Percentiles rank a stretch among this genome's conserved stretches.
Evolutionary conservation across 2,113 vertebrate genomes (phyloP).

Genomic region (Rhineura floridana): DNA sequence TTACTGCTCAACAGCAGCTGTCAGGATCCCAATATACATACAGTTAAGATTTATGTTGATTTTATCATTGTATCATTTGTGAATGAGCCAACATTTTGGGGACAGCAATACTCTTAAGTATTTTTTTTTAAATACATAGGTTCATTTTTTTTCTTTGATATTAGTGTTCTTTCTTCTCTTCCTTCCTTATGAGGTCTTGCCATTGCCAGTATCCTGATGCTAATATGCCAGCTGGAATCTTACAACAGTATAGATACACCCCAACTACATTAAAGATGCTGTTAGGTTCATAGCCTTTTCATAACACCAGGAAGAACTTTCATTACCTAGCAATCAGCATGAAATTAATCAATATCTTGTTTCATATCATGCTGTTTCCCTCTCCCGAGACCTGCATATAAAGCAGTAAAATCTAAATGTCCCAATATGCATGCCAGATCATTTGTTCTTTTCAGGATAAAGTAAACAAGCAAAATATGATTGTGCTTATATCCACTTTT

Average conservation of each 20-base stretch:
- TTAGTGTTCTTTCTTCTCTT: not conserved
- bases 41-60: not conserved
- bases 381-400: not conserved
- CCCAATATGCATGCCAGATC: not conserved
- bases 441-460: not conserved
- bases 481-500: not conserved
- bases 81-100: not conserved
- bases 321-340: constrained; percentile 22
- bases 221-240: constrained; percentile 21
- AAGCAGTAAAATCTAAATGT: not conserved
- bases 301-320: constrained; percentile 27
- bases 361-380: not conserved
- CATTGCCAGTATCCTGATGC: not conserved
- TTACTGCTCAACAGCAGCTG: not conserved
- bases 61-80: not conserved
- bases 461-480: constrained; percentile 1
- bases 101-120: too few relatives aligned
- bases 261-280: not conserved
- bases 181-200: not conserved
- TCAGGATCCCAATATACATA: not conserved
- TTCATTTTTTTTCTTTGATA: constrained; percentile 18
- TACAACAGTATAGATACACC: not conserved
- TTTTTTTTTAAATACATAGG: not conserved
- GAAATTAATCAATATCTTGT: constrained; percentile 21
- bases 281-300: constrained; percentile 38